phyloP scores from a whole-genome alignment of 2,888 invertebrate genomes.

The Macrophya annulata region DNA sequence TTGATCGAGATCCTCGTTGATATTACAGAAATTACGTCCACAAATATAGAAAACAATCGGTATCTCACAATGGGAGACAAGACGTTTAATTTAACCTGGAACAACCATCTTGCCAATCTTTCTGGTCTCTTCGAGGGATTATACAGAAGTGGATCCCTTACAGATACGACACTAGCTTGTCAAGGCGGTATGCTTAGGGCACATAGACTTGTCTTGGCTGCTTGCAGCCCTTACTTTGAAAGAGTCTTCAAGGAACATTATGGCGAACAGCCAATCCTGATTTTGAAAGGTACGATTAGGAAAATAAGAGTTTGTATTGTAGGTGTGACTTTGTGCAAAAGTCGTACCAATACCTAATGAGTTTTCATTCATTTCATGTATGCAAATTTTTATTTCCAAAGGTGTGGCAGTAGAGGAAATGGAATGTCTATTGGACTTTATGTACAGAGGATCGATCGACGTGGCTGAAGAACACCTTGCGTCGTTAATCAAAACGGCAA shows the following conservation, averaged over 20 bases:
- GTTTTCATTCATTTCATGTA: neutral
- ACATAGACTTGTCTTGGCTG: slow-evolving; percentile 88
- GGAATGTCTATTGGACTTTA: slow-evolving; percentile 86
- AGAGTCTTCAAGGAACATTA: slow-evolving; percentile 88
- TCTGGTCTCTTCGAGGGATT: slow-evolving; percentile 86
- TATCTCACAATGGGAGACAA: slow-evolving; percentile 81
- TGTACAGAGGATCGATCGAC: slow-evolving; percentile 87
- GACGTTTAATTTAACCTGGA: slow-evolving; percentile 87
- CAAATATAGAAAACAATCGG: neutral
- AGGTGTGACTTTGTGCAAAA: neutral
- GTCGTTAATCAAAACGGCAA: slow-evolving; percentile 85
- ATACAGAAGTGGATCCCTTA: slow-evolving; percentile 86
- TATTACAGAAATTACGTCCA: slow-evolving; percentile 12
- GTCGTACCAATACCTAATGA: neutral
- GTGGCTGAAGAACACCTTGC: slow-evolving; percentile 85
- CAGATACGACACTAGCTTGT: slow-evolving; percentile 88
- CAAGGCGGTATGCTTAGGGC: slow-evolving; percentile 87
- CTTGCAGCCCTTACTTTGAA: slow-evolving; percentile 89
- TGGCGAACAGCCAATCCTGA: slow-evolving; percentile 88
- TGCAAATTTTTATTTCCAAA: slow-evolving; percentile 56
- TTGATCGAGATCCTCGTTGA: slow-evolving; percentile 7
- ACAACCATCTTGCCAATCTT: slow-evolving; percentile 88
- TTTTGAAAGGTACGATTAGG: slow-evolving; percentile 81
- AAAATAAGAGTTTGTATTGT: neutral
- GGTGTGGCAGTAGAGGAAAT: slow-evolving; percentile 86